phyloP scores from a whole-genome alignment of 2,113 vertebrate species.

The Cyrtonyx montezumae region DNA sequence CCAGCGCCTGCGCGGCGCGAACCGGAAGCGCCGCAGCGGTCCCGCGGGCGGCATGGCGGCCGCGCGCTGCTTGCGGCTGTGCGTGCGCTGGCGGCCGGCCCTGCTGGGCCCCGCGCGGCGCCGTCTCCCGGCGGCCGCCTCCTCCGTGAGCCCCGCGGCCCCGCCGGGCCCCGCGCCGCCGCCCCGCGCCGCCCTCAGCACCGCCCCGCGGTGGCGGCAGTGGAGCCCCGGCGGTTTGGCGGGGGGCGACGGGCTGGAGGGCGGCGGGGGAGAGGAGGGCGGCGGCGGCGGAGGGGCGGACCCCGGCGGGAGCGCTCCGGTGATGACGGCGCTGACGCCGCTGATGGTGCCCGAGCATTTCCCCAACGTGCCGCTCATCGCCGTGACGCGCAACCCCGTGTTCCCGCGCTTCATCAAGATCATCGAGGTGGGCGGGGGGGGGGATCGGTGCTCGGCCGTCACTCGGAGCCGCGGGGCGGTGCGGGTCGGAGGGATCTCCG shows the following conservation, averaged over 20 bases:
- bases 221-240: constrained; percentile 67
- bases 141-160: background rate
- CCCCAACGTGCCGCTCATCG: constrained; percentile 92
- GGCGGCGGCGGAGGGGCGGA: constrained; percentile 54
- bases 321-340: constrained; percentile 92
- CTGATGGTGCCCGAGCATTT: constrained; percentile 93
- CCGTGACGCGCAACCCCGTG: constrained; percentile 93
- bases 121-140: background rate
- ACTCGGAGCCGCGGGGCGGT: too few relatives aligned
- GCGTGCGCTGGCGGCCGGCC: constrained; percentile 15
- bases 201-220: constrained; percentile 8
- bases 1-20: background rate
- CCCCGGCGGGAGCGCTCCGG: constrained; percentile 56
- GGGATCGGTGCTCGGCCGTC: too few relatives aligned
- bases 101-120: background rate
- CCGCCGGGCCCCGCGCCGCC: background rate
- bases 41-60: constrained; percentile 44
- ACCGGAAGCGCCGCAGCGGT: background rate
- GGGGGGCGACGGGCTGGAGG: constrained; percentile 75
- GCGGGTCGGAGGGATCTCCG: too few relatives aligned
- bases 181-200: background rate
- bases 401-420: constrained; percentile 99
- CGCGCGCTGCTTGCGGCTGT: constrained; percentile 52
- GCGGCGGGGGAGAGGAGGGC: constrained; percentile 75
- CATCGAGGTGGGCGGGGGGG: constrained; percentile 91